Evolutionary conservation across 2,797 vertebrate genomes (phyloP).

Genomic region (Parauchenoglanis ngamensis): DNA sequence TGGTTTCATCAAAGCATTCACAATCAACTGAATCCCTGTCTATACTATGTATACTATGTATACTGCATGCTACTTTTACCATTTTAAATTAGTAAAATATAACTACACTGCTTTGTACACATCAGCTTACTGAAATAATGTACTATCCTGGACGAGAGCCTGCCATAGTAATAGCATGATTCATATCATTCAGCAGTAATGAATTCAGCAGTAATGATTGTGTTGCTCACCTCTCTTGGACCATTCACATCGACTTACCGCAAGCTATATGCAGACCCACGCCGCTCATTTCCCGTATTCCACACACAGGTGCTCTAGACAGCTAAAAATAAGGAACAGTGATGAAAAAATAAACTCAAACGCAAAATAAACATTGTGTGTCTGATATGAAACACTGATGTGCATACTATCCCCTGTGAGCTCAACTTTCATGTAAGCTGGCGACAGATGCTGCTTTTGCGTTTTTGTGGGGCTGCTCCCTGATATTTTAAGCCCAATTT

Average conservation of each 20-base stretch:
- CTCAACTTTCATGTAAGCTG: constrained; percentile 76
- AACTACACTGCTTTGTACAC: not conserved
- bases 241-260: constrained; percentile 40
- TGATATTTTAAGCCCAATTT: constrained; percentile 73
- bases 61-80: not conserved
- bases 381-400: constrained; percentile 48
- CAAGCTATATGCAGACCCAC: constrained; percentile 9
- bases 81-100: constrained; percentile 9
- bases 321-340: constrained; percentile 25
- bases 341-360: constrained; percentile 30
- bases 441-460: constrained; percentile 75
- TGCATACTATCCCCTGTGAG: constrained; percentile 64
- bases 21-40: not conserved
- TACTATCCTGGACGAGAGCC: not conserved
- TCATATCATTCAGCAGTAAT: constrained; percentile 40
- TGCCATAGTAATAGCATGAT: constrained; percentile 16
- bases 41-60: too few species aligned
- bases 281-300: constrained; percentile 33
- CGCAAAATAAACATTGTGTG: constrained; percentile 30
- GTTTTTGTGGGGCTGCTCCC: constrained; percentile 77
- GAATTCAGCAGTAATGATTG: constrained; percentile 47
- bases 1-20: not conserved
- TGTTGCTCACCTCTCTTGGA: constrained; percentile 71
- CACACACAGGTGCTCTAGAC: constrained; percentile 14
- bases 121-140: not conserved